Evolutionary conservation across 2,888 invertebrate species (phyloP).

Genomic region (Erebia aethiops): DNA sequence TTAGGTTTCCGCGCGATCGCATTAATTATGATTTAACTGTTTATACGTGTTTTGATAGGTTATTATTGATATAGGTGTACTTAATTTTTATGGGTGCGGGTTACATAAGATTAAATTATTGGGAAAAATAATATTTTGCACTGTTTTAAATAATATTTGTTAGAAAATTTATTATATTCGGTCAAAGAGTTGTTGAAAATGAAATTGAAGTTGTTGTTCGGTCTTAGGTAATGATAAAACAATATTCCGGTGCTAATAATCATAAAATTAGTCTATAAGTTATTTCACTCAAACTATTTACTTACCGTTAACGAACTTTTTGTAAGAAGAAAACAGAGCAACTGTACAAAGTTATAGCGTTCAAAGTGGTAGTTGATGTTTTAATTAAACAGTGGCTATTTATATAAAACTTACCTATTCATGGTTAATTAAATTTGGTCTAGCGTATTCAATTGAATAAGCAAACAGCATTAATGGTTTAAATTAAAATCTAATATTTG

Average conservation of each 20-base stretch:
- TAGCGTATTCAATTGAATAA: neutral
- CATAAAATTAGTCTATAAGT: no score
- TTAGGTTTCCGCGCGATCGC: neutral
- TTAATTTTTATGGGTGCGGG: neutral
- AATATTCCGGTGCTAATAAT: no score
- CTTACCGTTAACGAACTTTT: no score
- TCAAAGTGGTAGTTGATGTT: no score
- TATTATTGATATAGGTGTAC: neutral
- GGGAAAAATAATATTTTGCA: neutral
- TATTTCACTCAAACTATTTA: no score
- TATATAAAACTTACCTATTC: neutral
- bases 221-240: no score
- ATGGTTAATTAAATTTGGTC: neutral
- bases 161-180: no score
- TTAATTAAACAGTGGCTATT: neutral
- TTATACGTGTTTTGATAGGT: neutral
- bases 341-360: no score
- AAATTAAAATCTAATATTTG: neutral
- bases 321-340: no score
- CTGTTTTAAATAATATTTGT: no score
- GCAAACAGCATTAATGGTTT: neutral
- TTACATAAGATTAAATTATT: neutral
- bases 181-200: no score
- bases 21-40: neutral
- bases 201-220: no score